These are phyloP conservation scores for Achatina immaculata DNA, from an alignment of 1,140 invertebrate genomes.

Conservation along the genomic window DNA sequence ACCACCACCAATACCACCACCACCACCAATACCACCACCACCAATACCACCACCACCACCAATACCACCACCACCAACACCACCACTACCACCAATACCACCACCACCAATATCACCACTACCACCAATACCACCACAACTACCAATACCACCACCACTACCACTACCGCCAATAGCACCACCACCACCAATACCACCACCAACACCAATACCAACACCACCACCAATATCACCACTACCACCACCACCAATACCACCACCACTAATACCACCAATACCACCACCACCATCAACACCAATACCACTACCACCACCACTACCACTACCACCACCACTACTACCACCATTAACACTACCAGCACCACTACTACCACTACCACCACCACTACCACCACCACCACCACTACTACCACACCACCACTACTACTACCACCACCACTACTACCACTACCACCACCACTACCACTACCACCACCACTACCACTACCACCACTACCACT, in stretches of 20 bases:
- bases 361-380: not conserved
- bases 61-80: not conserved
- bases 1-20: no score
- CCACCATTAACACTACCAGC: not conserved
- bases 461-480: not conserved
- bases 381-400: not conserved
- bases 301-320: not conserved
- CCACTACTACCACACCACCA: not conserved
- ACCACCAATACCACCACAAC: no score
- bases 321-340: no score
- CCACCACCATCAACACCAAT: no score
- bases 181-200: no score
- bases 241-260: not conserved
- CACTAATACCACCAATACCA: not conserved
- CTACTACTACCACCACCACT: not conserved
- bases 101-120: no score
- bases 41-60: no score
- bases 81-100: slow-evolving; percentile 13
- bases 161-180: no score
- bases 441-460: not conserved
- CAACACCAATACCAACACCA: no score
- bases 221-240: not conserved
- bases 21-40: no score
- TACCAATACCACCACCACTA: not conserved
- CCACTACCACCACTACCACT: not conserved